Evolutionary conservation across 2,888 invertebrate genomes (phyloP).

Genomic region (Biston stratarius): DNA sequence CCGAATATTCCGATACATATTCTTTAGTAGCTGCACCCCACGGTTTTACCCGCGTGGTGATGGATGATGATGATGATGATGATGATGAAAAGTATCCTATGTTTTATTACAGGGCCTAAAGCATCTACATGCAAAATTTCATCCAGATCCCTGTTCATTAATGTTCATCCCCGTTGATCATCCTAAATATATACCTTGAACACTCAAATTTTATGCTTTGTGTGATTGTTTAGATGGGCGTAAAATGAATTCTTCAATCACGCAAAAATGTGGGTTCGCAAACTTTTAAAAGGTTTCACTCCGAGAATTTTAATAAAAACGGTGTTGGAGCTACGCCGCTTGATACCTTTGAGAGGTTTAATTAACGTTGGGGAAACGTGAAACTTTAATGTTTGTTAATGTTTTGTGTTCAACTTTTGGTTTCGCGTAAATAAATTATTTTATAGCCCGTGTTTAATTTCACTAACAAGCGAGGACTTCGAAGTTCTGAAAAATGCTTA

Average conservation of each 20-base stretch:
- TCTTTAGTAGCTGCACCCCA: no score
- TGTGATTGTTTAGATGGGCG: no score
- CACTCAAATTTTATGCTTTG: no score
- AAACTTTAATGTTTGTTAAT: slow-evolving; percentile 27
- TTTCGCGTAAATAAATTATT: slow-evolving; percentile 13
- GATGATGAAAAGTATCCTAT: no score
- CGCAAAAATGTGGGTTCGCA: slow-evolving; percentile 8
- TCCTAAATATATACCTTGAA: no score
- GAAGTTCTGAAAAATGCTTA: neutral
- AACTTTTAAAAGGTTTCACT: slow-evolving; percentile 3
- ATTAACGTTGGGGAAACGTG: slow-evolving; percentile 22
- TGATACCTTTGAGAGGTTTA: slow-evolving; percentile 18
- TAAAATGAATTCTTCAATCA: neutral
- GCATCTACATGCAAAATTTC: no score
- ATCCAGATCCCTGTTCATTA: no score
- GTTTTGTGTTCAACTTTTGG: slow-evolving; percentile 25
- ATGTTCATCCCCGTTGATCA: no score
- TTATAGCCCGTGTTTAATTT: slow-evolving; percentile 5
- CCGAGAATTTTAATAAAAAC: slow-evolving; percentile 25
- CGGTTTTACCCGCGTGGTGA: no score
- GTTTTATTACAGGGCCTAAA: no score
- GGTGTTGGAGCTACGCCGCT: slow-evolving; percentile 5
- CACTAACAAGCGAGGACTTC: neutral
- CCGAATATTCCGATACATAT: no score
- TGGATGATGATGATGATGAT: no score